These are phyloP conservation scores for Stictocephala bisonia DNA, from an alignment of 2,888 invertebrate species.

Conservation along the genomic window DNA sequence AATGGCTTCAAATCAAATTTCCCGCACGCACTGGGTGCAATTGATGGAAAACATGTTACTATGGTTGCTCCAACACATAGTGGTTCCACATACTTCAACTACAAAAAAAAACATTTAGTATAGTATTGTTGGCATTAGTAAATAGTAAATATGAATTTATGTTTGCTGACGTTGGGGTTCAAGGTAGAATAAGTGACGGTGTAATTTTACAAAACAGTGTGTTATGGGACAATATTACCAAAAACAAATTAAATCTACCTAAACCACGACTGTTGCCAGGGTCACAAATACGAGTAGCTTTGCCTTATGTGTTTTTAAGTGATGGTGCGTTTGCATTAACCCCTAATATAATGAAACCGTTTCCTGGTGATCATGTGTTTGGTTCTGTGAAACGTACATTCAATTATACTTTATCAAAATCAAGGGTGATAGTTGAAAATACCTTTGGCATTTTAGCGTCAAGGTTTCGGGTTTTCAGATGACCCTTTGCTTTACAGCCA, in stretches of 20 bases:
- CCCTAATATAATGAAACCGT: conserved; percentile 55
- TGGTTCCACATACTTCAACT: conserved; percentile 61
- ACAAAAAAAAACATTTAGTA: conserved; percentile 61
- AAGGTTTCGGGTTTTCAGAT: conserved; percentile 51
- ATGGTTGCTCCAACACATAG: conserved; percentile 58
- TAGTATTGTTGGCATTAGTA: conserved; percentile 60
- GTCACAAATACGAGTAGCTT: conserved; percentile 17
- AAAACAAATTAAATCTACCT: conserved; percentile 48
- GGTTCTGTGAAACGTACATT: conserved; percentile 53
- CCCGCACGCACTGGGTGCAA: conserved; percentile 53
- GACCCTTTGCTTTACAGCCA: conserved; percentile 43
- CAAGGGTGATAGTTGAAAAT: conserved; percentile 55
- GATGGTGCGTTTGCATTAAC: conserved; percentile 46
- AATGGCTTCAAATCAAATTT: conserved; percentile 44
- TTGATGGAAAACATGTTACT: conserved; percentile 60
- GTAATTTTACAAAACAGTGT: conserved; percentile 51
- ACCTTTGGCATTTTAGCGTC: conserved; percentile 49
- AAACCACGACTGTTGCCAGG: conserved; percentile 48
- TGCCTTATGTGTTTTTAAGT: conserved; percentile 54
- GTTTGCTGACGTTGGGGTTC: conserved; percentile 60
- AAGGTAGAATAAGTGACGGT: conserved; percentile 59
- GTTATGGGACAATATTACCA: conserved; percentile 49
- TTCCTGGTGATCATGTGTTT: conserved; percentile 46
- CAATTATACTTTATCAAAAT: conserved; percentile 51
- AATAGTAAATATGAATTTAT: conserved; percentile 61